These are phyloP conservation scores for Neomonachus schauinslandi DNA, from an alignment of 2,113 vertebrate genomes.

Conservation along the genomic window DNA sequence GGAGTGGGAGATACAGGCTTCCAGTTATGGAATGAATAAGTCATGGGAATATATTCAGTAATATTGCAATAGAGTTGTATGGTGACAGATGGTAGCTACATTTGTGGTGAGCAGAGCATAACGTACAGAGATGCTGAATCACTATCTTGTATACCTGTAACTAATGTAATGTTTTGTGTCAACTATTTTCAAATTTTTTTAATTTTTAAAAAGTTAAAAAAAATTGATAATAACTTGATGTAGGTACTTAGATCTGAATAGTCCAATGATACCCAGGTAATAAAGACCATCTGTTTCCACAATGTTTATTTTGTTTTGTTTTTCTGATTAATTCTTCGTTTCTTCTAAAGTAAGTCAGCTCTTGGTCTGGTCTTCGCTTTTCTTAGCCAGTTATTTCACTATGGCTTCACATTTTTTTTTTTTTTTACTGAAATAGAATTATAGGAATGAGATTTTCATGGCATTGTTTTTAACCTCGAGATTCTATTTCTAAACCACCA, in stretches of 20 bases:
- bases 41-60: neutral
- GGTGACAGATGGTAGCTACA: neutral
- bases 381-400: neutral
- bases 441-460: neutral
- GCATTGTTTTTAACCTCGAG: neutral
- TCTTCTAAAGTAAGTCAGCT: neutral
- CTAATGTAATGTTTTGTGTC: neutral
- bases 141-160: neutral
- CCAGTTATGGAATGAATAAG: neutral
- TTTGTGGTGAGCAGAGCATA: neutral
- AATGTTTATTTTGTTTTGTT: neutral
- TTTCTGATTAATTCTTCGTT: neutral
- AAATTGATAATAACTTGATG: neutral
- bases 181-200: neutral
- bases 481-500: neutral
- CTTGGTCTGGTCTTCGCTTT: neutral
- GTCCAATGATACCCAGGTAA: neutral
- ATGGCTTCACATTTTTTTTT: neutral
- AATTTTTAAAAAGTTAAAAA: neutral
- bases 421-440: constrained; percentile 13
- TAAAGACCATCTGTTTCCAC: neutral
- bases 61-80: neutral
- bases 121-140: neutral
- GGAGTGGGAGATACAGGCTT: neutral
- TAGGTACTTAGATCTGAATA: neutral